Percentiles rank a stretch among this genome's conserved stretches.
Evolutionary conservation across 2,888 invertebrate genomes (phyloP).

Genomic region (Euplexia lucipara): DNA sequence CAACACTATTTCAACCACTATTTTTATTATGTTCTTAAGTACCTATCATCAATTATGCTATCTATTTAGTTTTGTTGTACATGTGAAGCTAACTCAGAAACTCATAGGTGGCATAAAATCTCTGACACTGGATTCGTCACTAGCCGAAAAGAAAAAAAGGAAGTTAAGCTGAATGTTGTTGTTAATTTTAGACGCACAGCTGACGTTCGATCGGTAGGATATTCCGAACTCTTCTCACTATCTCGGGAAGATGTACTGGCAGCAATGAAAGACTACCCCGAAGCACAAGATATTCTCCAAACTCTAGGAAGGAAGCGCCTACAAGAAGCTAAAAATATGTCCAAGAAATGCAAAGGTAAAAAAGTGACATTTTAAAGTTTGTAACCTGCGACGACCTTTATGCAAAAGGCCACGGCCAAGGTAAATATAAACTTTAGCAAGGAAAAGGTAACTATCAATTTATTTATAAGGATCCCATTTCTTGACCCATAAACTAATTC

Average conservation of each 20-base stretch:
- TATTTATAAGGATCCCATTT: conserved; percentile 18
- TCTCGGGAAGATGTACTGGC: conserved; percentile 98
- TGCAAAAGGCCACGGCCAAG: not conserved
- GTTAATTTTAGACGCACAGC: conserved; percentile 95
- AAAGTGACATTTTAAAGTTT: conserved; percentile 10
- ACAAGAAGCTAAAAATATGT: conserved; percentile 94
- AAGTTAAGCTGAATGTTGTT: too few species aligned
- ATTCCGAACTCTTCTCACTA: conserved; percentile 98
- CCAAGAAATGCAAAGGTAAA: conserved; percentile 72
- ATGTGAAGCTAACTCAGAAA: too few species aligned
- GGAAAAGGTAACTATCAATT: conserved; percentile 27
- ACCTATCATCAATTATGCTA: not conserved
- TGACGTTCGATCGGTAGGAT: conserved; percentile 98
- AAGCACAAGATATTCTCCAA: conserved; percentile 98
- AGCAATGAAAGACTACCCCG: conserved; percentile 99
- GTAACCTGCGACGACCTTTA: not conserved
- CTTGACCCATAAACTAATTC: conserved; percentile 22
- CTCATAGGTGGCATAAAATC: too few species aligned
- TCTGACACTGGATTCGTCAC: too few species aligned
- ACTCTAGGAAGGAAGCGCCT: conserved; percentile 96
- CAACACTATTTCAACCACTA: not conserved
- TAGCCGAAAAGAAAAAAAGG: too few species aligned
- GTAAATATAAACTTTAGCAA: conserved; percentile 10
- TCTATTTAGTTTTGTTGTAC: too few species aligned
- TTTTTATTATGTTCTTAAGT: too few species aligned